These are phyloP conservation scores for Eristalinus aeneus DNA, from an alignment of 2,888 invertebrate genomes.

Conservation along the genomic window DNA sequence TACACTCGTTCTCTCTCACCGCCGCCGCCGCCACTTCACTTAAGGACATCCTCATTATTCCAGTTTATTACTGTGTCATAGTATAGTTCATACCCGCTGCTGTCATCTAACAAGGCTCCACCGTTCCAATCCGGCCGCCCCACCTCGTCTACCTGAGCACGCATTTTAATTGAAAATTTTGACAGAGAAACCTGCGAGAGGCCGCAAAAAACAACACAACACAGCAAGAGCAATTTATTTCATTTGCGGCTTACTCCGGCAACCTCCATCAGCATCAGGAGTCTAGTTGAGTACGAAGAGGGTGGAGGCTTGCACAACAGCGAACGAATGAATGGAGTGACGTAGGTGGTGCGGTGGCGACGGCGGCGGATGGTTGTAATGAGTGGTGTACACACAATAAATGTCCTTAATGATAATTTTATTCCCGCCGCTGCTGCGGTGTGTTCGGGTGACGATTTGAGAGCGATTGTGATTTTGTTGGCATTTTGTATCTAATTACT, in stretches of 20 bases:
- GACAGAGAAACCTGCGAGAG: slow-evolving; percentile 61
- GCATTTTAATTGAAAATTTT: slow-evolving; percentile 71
- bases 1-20: slow-evolving; percentile 28
- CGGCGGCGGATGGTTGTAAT: slow-evolving; percentile 67
- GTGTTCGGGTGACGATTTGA: slow-evolving; percentile 67
- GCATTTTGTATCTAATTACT: slow-evolving; percentile 56
- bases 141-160: slow-evolving; percentile 63
- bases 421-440: slow-evolving; percentile 66
- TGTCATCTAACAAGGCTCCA: slow-evolving; percentile 33
- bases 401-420: slow-evolving; percentile 71
- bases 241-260: slow-evolving; percentile 54
- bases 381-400: slow-evolving; percentile 68
- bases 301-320: background rate
- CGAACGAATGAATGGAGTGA: background rate
- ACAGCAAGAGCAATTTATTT: slow-evolving; percentile 59
- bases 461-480: slow-evolving; percentile 63
- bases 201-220: slow-evolving; percentile 6
- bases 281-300: background rate
- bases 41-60: slow-evolving; percentile 70
- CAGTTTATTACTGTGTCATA: slow-evolving; percentile 69
- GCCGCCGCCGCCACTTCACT: slow-evolving; percentile 29
- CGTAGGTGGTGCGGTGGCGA: background rate
- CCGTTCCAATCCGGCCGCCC: background rate
- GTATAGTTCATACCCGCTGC: slow-evolving; percentile 56
- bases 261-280: background rate